phyloP scores from a whole-genome alignment of 2,797 vertebrate genomes.

The Centropyge bicolor region DNA sequence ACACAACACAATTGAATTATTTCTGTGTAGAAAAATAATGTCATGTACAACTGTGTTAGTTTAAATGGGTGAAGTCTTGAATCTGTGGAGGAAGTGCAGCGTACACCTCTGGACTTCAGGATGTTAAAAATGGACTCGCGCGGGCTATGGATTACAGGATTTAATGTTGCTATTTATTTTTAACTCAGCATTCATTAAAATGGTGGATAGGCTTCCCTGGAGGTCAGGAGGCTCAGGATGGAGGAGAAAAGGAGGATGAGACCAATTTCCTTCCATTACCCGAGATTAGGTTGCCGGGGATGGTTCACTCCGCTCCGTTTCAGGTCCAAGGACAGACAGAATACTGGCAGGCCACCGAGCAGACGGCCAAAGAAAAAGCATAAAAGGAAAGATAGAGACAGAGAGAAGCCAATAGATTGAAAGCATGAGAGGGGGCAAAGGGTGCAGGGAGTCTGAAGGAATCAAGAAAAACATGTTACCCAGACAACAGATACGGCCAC shows the following conservation, averaged over 20 bases:
- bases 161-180: slow-evolving; percentile 58
- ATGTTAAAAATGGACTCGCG: slow-evolving; percentile 21
- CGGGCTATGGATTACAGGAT: slow-evolving; percentile 39
- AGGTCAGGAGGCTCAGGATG: slow-evolving; percentile 47
- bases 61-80: slow-evolving; percentile 17
- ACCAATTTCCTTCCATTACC: slow-evolving; percentile 69
- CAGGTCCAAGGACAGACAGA: slow-evolving; percentile 54
- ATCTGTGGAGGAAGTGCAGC: slow-evolving; percentile 3
- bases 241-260: slow-evolving; percentile 45
- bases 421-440: slow-evolving; percentile 29
- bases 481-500: neutral
- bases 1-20: slow-evolving; percentile 22
- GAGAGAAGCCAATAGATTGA: slow-evolving; percentile 24
- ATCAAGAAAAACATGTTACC: slow-evolving; percentile 2
- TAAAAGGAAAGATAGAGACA: slow-evolving; percentile 1
- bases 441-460: slow-evolving; percentile 11
- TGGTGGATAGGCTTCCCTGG: slow-evolving; percentile 26
- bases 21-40: slow-evolving; percentile 18
- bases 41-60: slow-evolving; percentile 26
- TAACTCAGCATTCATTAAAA: slow-evolving; percentile 51
- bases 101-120: slow-evolving; percentile 10
- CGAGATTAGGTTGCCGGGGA: slow-evolving; percentile 54
- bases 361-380: slow-evolving; percentile 15
- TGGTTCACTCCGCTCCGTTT: slow-evolving; percentile 29
- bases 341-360: slow-evolving; percentile 7